phyloP scores from a whole-genome alignment of 2,113 vertebrate genomes.

The Hippocampus mohnikei region DNA sequence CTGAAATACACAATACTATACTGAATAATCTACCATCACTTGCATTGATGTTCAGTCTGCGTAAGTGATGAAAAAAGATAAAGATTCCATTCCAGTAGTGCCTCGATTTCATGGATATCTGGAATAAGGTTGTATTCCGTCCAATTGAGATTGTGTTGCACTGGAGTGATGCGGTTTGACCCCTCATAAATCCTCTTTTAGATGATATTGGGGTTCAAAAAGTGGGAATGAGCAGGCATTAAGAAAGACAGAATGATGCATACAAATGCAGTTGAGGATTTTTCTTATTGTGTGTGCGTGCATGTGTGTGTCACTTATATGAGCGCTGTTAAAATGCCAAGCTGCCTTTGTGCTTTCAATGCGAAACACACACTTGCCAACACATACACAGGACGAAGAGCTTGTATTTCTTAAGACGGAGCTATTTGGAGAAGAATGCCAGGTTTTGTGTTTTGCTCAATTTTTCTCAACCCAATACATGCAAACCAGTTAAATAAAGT shows the following conservation, averaged over 20 bases:
- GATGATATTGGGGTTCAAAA: conserved; percentile 66
- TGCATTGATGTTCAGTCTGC: conserved; percentile 38
- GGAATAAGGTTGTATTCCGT: conserved; percentile 61
- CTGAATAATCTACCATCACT: conserved; percentile 46
- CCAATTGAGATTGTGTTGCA: conserved; percentile 64
- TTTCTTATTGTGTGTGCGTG: conserved; percentile 36
- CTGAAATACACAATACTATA: conserved; percentile 30
- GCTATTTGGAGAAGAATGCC: conserved; percentile 42
- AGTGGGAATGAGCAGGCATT: conserved; percentile 52
- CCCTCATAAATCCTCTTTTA: conserved; percentile 59
- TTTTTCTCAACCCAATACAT: conserved; percentile 5
- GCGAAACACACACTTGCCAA: conserved; percentile 29
- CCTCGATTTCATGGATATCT: conserved; percentile 67
- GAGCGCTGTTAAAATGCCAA: conserved; percentile 52
- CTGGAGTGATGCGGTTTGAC: conserved; percentile 53
- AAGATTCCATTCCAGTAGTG: conserved; percentile 69
- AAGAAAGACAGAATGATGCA: conserved; percentile 59
- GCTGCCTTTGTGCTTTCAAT: conserved; percentile 36
- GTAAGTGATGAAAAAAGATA: conserved; percentile 48
- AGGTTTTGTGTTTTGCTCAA: conserved; percentile 33
- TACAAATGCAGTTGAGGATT: conserved; percentile 63
- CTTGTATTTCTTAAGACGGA: conserved; percentile 43
- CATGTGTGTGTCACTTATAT: conserved; percentile 37
- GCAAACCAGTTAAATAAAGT: conserved; percentile 3
- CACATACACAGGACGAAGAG: conserved; percentile 20